Conservation (phyloP, 1,140 invertebrate species). For the Episyrphus balteatus region DNA sequence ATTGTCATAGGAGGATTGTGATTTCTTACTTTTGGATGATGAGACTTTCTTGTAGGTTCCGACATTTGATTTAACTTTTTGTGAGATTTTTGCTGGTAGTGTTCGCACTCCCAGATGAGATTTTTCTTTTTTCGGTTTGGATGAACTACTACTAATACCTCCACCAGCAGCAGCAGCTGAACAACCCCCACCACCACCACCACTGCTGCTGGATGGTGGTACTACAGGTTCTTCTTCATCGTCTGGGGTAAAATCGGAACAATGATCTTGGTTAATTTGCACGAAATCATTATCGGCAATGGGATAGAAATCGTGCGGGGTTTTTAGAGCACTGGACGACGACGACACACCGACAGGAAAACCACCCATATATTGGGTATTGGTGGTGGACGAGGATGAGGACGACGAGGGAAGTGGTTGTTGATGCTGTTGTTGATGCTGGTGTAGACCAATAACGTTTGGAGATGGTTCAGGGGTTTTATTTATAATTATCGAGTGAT, state of each 20-base stretch:
- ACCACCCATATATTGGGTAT: not conserved
- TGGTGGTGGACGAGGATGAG: constrained; percentile 7
- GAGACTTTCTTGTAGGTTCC: constrained; percentile 22
- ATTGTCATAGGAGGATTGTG: constrained; percentile 16
- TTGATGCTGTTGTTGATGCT: too few species aligned
- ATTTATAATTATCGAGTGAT: constrained; percentile 35
- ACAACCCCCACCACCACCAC: not conserved
- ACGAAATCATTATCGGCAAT: constrained; percentile 36
- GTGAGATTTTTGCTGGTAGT: constrained; percentile 28
- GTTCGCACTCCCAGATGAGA: constrained; percentile 31
- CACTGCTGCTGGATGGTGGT: not conserved
- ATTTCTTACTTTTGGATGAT: not conserved
- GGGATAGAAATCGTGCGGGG: constrained; percentile 13
- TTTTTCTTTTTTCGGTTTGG: constrained; percentile 29
- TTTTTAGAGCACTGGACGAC: not conserved
- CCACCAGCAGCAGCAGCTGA: not conserved
- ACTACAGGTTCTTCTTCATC: constrained; percentile 36
- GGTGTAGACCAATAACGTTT: constrained; percentile 3
- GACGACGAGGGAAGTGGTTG: not conserved
- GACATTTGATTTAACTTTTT: constrained; percentile 20
- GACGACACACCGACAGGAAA: too few species aligned
- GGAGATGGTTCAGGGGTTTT: constrained; percentile 26
- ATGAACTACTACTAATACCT: not conserved
- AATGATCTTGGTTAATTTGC: constrained; percentile 33
- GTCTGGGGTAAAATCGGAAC: constrained; percentile 33